Evolutionary conservation across 1,140 invertebrate species (phyloP).

Genomic region (Nasonia giraulti): DNA sequence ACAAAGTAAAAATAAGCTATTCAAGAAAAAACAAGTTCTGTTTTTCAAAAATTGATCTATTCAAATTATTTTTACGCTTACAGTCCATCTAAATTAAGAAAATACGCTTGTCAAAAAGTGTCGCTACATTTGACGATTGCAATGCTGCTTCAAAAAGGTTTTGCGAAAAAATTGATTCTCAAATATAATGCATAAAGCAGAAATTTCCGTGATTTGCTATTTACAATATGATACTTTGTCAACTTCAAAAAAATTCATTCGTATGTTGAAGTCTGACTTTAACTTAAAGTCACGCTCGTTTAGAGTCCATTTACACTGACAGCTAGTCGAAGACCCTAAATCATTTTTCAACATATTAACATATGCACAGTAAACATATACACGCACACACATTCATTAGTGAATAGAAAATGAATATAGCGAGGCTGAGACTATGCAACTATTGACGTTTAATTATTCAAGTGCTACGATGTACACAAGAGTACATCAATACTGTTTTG

Average conservation of each 20-base stretch:
- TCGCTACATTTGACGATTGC: conserved; percentile 10
- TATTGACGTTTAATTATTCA: background rate
- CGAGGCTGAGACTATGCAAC: background rate
- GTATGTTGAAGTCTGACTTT: conserved; percentile 22
- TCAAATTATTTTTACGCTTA: conserved; percentile 19
- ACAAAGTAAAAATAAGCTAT: background rate
- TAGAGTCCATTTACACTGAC: conserved; percentile 34
- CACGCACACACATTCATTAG: conserved; percentile 4
- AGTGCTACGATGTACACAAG: background rate
- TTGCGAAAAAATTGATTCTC: background rate
- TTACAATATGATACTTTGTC: conserved; percentile 28
- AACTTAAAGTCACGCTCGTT: conserved; percentile 27
- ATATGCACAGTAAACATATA: conserved; percentile 11
- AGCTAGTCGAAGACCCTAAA: conserved; percentile 21
- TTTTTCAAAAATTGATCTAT: conserved; percentile 38
- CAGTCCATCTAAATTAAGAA: conserved; percentile 33
- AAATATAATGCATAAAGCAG: conserved; percentile 23
- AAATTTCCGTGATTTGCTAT: conserved; percentile 27
- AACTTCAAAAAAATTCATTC: conserved; percentile 25
- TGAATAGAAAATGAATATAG: background rate
- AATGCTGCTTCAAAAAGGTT: conserved; percentile 29
- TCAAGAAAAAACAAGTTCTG: background rate
- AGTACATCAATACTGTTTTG: background rate
- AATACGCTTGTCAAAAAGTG: conserved; percentile 19
- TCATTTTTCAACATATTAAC: conserved; percentile 3